Conservation (phyloP, 2,113 vertebrate species). For the Aix galericulata region DNA sequence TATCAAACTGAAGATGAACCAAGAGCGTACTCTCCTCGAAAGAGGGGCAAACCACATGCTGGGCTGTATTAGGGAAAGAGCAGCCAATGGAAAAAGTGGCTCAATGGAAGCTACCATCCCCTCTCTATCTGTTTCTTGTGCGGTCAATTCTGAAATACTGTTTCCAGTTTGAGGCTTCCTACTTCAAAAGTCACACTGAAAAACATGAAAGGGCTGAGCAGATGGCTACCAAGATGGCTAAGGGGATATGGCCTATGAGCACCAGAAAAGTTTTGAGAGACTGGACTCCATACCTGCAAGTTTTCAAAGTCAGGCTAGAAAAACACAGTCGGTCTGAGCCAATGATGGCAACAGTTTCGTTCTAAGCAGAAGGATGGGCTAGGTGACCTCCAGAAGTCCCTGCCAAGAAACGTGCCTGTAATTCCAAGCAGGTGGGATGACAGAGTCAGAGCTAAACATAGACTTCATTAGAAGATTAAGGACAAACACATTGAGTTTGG, state of each 20-base stretch:
- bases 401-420: neutral
- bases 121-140: neutral
- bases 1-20: neutral
- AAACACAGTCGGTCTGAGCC: neutral
- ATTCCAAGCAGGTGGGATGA: neutral
- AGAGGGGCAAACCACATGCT: neutral
- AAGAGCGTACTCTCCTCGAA: neutral
- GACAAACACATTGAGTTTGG: neutral
- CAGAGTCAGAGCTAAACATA: neutral
- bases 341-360: neutral
- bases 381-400: neutral
- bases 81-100: neutral
- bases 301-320: neutral
- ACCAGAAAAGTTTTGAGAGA: neutral
- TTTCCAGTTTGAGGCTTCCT: neutral
- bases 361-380: neutral
- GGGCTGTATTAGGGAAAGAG: neutral
- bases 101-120: neutral
- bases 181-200: neutral
- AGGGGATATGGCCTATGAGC: rapidly evolving
- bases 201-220: neutral
- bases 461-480: neutral
- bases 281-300: neutral
- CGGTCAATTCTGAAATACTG: rapidly evolving
- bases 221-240: neutral